Conservation (phyloP, 2,797 vertebrate species). For the Rhinophrynus dorsalis region DNA sequence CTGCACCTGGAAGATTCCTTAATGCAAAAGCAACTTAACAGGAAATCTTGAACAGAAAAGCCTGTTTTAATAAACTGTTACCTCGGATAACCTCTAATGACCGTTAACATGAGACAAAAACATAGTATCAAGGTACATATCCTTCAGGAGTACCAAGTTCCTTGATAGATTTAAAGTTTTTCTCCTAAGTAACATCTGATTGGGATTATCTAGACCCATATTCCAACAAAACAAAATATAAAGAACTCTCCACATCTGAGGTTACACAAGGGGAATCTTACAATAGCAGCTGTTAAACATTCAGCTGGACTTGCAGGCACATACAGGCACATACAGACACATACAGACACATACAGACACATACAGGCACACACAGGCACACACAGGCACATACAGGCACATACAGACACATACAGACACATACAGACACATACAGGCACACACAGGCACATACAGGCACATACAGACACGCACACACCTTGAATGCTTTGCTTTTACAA, state of each 20-base stretch:
- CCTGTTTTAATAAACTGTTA: conserved; percentile 67
- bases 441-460: background rate
- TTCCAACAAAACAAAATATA: conserved; percentile 66
- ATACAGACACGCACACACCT: background rate
- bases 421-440: background rate
- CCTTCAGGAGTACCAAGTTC: conserved; percentile 58
- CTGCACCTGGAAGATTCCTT: conserved; percentile 66
- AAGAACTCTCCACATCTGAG: conserved; percentile 63
- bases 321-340: background rate
- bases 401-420: background rate
- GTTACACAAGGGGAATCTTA: conserved; percentile 53
- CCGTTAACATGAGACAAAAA: conserved; percentile 63
- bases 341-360: background rate
- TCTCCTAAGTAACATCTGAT: conserved; percentile 70
- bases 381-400: too few relatives aligned
- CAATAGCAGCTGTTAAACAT: conserved; percentile 49
- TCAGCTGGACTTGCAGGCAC: background rate
- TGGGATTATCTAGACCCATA: conserved; percentile 64
- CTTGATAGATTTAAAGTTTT: conserved; percentile 63
- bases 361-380: too few relatives aligned
- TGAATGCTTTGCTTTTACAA: background rate
- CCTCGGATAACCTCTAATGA: conserved; percentile 67
- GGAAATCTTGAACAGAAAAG: conserved; percentile 74
- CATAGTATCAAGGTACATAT: conserved; percentile 61
- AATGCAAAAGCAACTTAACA: conserved; percentile 67